Evolutionary conservation across 2,113 vertebrate species (phyloP).

Genomic region (Corythoichthys intestinalis): DNA sequence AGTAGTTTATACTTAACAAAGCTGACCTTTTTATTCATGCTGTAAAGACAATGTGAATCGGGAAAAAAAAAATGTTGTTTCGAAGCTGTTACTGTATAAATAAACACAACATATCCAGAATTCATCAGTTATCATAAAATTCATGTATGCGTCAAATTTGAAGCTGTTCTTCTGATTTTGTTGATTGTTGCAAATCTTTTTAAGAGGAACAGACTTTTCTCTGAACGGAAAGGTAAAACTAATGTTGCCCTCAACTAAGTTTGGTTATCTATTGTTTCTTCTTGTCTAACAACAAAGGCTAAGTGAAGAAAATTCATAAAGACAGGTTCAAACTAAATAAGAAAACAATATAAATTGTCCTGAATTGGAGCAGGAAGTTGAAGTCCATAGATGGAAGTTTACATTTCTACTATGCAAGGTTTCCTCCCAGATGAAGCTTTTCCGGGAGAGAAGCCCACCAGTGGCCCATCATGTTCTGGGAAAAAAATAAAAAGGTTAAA

Average conservation of each 20-base stretch:
- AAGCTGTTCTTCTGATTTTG: conserved; percentile 27
- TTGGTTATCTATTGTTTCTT: conserved; percentile 35
- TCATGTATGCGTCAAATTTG: conserved; percentile 45
- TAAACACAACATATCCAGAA: conserved; percentile 35
- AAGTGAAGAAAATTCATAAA: not conserved
- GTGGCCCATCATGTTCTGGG: no score
- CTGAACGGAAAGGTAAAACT: conserved; percentile 57
- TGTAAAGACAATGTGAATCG: not conserved
- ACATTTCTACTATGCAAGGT: no score
- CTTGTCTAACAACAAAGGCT: not conserved
- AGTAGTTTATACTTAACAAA: conserved; percentile 22
- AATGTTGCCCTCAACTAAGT: conserved; percentile 26
- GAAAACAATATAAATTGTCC: not conserved
- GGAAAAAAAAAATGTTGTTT: not conserved
- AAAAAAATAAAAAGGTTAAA: no score
- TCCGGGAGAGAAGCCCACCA: no score
- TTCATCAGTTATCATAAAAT: conserved; percentile 45
- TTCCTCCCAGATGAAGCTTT: no score
- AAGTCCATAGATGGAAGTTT: no score
- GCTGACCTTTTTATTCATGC: not conserved
- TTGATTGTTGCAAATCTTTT: conserved; percentile 53
- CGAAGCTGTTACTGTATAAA: not conserved
- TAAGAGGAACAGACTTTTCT: conserved; percentile 34
- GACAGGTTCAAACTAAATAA: not conserved
- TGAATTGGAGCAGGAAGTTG: no score